Evolutionary conservation across 2,888 invertebrate species (phyloP).

Genomic region (Drosophila tanythrix): DNA sequence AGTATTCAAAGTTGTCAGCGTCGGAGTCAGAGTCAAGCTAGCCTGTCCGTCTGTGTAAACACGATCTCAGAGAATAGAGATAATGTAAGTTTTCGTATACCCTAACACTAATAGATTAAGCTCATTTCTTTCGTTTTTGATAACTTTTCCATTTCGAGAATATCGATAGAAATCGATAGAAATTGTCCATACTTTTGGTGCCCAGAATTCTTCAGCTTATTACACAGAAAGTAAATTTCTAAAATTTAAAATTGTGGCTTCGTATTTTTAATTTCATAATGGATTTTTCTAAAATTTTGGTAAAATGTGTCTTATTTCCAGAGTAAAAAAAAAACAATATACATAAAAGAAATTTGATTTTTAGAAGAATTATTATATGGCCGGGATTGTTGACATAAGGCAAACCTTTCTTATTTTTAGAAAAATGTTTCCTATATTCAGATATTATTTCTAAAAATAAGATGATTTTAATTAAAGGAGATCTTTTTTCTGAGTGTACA

Average conservation of each 20-base stretch:
- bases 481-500: background rate
- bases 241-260: too few relatives aligned
- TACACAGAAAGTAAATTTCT: too few relatives aligned
- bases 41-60: background rate
- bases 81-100: background rate
- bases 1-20: background rate
- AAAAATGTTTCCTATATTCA: background rate
- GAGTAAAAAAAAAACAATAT: background rate
- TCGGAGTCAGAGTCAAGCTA: background rate
- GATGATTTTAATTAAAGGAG: background rate
- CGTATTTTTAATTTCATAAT: too few relatives aligned
- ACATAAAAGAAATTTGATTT: background rate
- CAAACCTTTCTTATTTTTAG: too few relatives aligned
- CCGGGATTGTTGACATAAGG: background rate
- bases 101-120: background rate
- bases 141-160: background rate
- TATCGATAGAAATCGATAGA: background rate
- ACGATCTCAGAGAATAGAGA: background rate
- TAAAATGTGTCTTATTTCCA: background rate
- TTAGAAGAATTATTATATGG: background rate
- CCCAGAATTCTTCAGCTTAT: too few relatives aligned
- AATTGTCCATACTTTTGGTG: too few relatives aligned
- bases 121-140: background rate
- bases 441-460: background rate
- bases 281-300: too few relatives aligned